phyloP scores from a whole-genome alignment of 2,888 invertebrate genomes.

The Hoplodrina blanda region DNA sequence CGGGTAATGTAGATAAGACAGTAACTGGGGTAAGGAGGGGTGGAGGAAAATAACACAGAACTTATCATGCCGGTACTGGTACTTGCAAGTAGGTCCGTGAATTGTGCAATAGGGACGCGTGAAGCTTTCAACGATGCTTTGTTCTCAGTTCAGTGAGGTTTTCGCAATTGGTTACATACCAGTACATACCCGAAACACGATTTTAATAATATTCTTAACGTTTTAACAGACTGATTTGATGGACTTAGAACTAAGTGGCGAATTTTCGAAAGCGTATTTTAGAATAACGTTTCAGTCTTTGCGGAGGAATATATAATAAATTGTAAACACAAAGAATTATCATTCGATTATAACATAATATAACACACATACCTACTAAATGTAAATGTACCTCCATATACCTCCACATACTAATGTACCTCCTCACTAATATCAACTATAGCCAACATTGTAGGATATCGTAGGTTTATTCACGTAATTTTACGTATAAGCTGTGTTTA shows the following conservation, averaged over 20 bases:
- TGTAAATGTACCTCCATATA: too few species aligned
- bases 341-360: slow-evolving; percentile 3
- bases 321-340: slow-evolving; percentile 9
- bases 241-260: not conserved
- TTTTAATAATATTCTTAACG: slow-evolving; percentile 8
- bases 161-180: slow-evolving; percentile 33
- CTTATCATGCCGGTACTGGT: slow-evolving; percentile 46
- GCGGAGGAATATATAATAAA: too few species aligned
- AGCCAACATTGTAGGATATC: slow-evolving; percentile 32
- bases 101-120: slow-evolving; percentile 58
- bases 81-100: slow-evolving; percentile 34
- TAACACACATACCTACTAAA: slow-evolving; percentile 8
- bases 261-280: not conserved
- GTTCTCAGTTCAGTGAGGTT: slow-evolving; percentile 34
- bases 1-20: slow-evolving; percentile 63
- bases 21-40: slow-evolving; percentile 32
- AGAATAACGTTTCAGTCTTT: not conserved
- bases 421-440: too few species aligned
- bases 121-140: slow-evolving; percentile 59
- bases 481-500: slow-evolving; percentile 17
- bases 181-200: slow-evolving; percentile 5
- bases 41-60: slow-evolving; percentile 47
- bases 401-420: too few species aligned
- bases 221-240: not conserved
- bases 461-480: slow-evolving; percentile 35